Percentiles rank a stretch among this genome's conserved stretches.
Conservation (phyloP, 2,113 vertebrate genomes). For the Ageneiosus marmoratus region DNA sequence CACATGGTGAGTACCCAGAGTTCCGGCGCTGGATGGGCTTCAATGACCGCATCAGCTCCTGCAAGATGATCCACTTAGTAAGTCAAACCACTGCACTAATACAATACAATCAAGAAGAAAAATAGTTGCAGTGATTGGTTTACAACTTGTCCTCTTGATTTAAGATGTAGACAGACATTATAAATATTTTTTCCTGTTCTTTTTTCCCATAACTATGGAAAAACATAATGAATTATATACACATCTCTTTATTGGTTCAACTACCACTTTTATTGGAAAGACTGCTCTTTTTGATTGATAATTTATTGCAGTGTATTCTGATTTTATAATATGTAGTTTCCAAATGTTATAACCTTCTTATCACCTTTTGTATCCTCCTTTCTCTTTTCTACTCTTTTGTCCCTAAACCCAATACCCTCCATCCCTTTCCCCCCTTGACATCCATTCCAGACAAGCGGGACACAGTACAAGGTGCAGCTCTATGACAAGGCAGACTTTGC, state of each 20-base stretch:
- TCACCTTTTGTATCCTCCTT: constrained; percentile 36
- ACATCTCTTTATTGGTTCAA: not conserved
- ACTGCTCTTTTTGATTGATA: not conserved
- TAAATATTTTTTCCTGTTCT: no score
- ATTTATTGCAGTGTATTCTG: not conserved
- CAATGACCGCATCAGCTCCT: constrained; percentile 86
- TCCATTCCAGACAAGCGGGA: constrained; percentile 74
- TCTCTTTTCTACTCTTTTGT: constrained; percentile 33
- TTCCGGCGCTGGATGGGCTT: constrained; percentile 89
- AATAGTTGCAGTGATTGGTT: not conserved
- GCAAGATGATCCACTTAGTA: constrained; percentile 79
- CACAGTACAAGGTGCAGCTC: constrained; percentile 85
- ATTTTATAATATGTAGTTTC: not conserved
- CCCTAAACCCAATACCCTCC: not conserved
- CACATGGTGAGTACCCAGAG: constrained; percentile 84
- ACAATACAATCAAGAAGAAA: not conserved
- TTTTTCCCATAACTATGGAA: no score
- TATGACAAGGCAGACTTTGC: constrained; percentile 89
- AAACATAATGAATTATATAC: no score
- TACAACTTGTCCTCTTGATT: not conserved
- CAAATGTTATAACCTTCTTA: constrained; percentile 23
- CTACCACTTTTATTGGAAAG: not conserved
- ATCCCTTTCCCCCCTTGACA: not conserved
- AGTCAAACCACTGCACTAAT: constrained; percentile 52
- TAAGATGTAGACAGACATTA: not conserved